These are phyloP conservation scores for Mystacides longicornis DNA, from an alignment of 2,888 invertebrate genomes.

Conservation along the genomic window DNA sequence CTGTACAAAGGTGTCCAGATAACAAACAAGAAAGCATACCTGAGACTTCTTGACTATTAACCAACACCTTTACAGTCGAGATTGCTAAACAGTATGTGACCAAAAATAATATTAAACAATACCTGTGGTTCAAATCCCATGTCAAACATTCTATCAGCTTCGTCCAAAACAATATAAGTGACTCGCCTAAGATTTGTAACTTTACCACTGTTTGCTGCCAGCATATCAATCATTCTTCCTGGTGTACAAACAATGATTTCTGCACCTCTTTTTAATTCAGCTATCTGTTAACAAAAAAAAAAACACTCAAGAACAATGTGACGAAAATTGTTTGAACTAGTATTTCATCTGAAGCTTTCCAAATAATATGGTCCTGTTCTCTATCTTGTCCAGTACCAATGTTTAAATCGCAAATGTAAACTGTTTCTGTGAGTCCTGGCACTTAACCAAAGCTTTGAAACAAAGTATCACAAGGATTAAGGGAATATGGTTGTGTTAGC, in stretches of 20 bases:
- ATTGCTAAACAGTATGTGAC: no score
- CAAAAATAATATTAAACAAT: slow-evolving; percentile 3
- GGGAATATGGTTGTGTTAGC: no score
- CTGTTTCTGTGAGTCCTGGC: no score
- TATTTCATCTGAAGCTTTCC: no score
- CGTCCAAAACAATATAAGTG: slow-evolving; percentile 96
- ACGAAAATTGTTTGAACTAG: no score
- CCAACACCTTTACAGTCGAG: no score
- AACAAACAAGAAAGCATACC: not conserved
- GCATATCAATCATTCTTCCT: slow-evolving; percentile 99
- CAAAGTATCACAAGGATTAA: no score
- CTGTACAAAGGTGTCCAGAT: not conserved
- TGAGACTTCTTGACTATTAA: no score
- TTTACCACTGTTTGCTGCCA: slow-evolving; percentile 95
- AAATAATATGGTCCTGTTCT: no score
- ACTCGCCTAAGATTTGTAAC: slow-evolving; percentile 96
- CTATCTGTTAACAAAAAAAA: slow-evolving; percentile 51
- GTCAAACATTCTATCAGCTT: slow-evolving; percentile 99
- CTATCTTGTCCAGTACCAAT: no score
- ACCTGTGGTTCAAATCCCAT: slow-evolving; percentile 99
- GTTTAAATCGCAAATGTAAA: no score
- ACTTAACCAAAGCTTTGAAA: no score
- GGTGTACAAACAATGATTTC: slow-evolving; percentile 99
- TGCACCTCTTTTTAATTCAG: slow-evolving; percentile 91
- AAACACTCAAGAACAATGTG: not conserved